Evolutionary conservation across 2,797 vertebrate genomes (phyloP).

Genomic region (Phrynocephalus vlangalii): DNA sequence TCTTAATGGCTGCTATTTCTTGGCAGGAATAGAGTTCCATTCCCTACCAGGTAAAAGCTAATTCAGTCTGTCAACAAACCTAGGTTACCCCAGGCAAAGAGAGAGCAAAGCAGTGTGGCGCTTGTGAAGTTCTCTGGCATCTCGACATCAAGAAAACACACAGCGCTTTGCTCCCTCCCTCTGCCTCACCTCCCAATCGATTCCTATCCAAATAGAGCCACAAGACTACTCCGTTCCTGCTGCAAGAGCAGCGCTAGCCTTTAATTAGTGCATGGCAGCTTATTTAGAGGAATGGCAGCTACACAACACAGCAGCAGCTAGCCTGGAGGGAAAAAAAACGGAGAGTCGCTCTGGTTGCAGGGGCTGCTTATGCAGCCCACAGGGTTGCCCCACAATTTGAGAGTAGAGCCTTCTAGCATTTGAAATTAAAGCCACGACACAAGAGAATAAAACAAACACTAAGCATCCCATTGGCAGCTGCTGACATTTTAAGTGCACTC

Average conservation of each 20-base stretch:
- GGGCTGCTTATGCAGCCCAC: constrained; percentile 21
- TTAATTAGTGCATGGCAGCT: constrained; percentile 33
- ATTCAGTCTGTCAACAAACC: constrained; percentile 47
- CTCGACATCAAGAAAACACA: constrained; percentile 27
- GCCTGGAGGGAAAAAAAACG: background rate
- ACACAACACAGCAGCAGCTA: background rate
- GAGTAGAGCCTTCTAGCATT: constrained; percentile 30
- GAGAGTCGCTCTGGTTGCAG: background rate
- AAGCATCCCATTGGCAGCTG: background rate
- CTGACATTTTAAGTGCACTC: constrained; percentile 48
- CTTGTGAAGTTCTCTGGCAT: constrained; percentile 27
- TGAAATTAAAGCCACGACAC: constrained; percentile 26
- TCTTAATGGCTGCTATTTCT: constrained; percentile 41
- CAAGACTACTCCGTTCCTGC: constrained; percentile 25
- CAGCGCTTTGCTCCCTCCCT: background rate
- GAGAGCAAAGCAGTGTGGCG: constrained; percentile 38
- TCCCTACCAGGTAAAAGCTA: constrained; percentile 13
- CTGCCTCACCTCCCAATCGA: background rate
- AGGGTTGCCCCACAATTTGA: constrained; percentile 31
- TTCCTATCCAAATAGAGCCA: constrained; percentile 28
- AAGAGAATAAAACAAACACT: constrained; percentile 29
- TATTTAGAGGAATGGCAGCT: constrained; percentile 49
- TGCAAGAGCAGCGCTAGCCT: constrained; percentile 22
- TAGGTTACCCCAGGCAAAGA: constrained; percentile 41
- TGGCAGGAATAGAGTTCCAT: constrained; percentile 32